Evolutionary conservation across 1,140 invertebrate species (phyloP).

Genomic region (Schmidtea mediterranea): DNA sequence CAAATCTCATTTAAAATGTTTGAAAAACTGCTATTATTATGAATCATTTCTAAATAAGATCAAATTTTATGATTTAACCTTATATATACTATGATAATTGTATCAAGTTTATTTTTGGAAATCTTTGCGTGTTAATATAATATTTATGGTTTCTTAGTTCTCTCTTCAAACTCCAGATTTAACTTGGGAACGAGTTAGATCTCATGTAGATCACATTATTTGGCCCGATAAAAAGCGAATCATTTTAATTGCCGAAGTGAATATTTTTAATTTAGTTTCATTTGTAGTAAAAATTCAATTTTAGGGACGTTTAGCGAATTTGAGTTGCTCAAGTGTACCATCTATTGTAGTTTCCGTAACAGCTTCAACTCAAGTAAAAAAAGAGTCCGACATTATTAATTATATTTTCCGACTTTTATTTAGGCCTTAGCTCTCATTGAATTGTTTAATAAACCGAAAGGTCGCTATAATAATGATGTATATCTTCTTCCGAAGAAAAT

Average conservation of each 20-base stretch:
- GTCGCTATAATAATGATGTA: conserved; percentile 79
- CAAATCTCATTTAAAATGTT: no score
- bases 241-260: conserved; percentile 50
- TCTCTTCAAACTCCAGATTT: conserved; percentile 61
- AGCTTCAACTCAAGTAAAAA: conserved; percentile 33
- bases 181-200: conserved; percentile 82
- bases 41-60: no score
- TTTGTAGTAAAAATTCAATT: no score
- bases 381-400: background rate
- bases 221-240: conserved; percentile 51
- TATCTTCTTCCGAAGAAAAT: conserved; percentile 92
- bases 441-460: conserved; percentile 68
- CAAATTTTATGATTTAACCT: no score
- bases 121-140: no score
- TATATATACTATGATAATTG: no score
- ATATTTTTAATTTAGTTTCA: background rate
- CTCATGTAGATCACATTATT: conserved; percentile 83
- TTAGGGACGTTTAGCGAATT: conserved; percentile 65
- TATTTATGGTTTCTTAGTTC: background rate
- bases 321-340: conserved; percentile 81
- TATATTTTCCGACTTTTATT: conserved; percentile 10
- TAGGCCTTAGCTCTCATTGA: conserved; percentile 70
- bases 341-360: conserved; percentile 50
- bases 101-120: no score
- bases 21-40: no score